phyloP scores from a whole-genome alignment of 64 coral and sea anemone species.

The Pachyseris speciosa region DNA sequence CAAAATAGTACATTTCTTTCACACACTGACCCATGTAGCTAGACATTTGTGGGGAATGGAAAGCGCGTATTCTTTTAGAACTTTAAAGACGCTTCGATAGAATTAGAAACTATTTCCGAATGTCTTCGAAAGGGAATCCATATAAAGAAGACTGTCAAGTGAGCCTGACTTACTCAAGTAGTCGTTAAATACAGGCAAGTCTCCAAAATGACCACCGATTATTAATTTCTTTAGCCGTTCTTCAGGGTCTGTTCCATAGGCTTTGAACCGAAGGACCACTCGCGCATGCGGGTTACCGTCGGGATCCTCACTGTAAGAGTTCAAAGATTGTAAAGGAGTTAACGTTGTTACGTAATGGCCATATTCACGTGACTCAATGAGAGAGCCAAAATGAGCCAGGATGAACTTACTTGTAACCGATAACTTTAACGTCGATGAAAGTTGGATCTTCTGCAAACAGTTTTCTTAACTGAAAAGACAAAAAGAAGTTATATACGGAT shows the following conservation, averaged over 20 bases:
- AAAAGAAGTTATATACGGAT: background rate
- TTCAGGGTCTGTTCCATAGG: conserved; percentile 17
- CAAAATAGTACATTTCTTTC: no score
- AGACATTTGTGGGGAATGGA: no score
- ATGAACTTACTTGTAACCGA: conserved; percentile 37
- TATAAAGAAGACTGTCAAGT: background rate
- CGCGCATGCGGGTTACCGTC: conserved; percentile 45
- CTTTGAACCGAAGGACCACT: conserved; percentile 46
- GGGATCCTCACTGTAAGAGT: conserved; percentile 38
- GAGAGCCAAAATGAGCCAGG: background rate
- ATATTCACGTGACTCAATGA: background rate
- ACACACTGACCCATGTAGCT: no score
- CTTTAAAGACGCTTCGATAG: no score
- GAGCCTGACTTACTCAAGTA: conserved; percentile 36
- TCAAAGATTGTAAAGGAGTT: background rate
- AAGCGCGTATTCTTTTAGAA: no score
- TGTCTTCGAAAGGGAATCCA: no score
- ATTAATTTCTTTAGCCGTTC: conserved; percentile 35
- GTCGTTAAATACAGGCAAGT: conserved; percentile 46
- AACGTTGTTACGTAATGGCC: background rate
- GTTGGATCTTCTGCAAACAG: conserved; percentile 3
- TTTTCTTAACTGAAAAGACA: conserved; percentile 17
- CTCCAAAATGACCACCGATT: conserved; percentile 38
- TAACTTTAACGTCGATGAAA: conserved; percentile 23
- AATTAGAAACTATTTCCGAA: no score